These are phyloP conservation scores for Zelostemma sp. DNA, from an alignment of 1,140 invertebrate species.

Conservation along the genomic window DNA sequence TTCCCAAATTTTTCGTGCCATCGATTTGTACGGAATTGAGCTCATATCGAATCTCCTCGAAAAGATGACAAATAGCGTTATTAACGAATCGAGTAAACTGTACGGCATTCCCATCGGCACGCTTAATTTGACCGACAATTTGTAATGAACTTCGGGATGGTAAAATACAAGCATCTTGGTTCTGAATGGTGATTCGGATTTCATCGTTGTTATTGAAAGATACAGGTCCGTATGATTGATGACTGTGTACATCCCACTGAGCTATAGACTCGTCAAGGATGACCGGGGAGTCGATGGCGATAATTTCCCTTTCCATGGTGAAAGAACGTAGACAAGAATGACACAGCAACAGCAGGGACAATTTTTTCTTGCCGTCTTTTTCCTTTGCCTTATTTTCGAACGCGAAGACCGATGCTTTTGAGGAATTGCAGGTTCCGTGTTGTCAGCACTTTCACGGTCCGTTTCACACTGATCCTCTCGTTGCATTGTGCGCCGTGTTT, in stretches of 20 bases:
- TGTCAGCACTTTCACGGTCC: too few species aligned
- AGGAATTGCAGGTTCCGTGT: too few species aligned
- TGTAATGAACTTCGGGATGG: slow-evolving; percentile 54
- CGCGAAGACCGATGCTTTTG: too few species aligned
- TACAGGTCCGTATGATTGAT: slow-evolving; percentile 53
- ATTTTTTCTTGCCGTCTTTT: neutral
- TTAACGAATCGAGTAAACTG: slow-evolving; percentile 45
- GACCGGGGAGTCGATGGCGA: too few species aligned
- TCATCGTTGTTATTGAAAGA: slow-evolving; percentile 58
- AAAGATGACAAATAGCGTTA: slow-evolving; percentile 61
- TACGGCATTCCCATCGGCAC: slow-evolving; percentile 25
- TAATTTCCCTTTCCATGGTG: slow-evolving; percentile 46
- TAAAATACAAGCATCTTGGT: slow-evolving; percentile 58
- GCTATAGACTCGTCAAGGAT: too few species aligned
- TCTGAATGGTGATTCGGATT: slow-evolving; percentile 56
- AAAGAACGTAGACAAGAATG: neutral
- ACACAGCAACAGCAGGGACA: neutral
- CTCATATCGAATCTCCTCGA: slow-evolving; percentile 68
- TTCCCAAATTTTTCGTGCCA: slow-evolving; percentile 58
- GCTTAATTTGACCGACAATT: slow-evolving; percentile 48
- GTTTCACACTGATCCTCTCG: too few species aligned
- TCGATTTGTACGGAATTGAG: slow-evolving; percentile 66
- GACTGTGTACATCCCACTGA: slow-evolving; percentile 53
- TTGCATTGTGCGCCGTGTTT: too few species aligned
- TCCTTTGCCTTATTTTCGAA: too few species aligned